Evolutionary conservation across 2,888 invertebrate genomes (phyloP), one percentile per base, ranked within the genome.

Genomic region (Ischnura elegans): DNA sequence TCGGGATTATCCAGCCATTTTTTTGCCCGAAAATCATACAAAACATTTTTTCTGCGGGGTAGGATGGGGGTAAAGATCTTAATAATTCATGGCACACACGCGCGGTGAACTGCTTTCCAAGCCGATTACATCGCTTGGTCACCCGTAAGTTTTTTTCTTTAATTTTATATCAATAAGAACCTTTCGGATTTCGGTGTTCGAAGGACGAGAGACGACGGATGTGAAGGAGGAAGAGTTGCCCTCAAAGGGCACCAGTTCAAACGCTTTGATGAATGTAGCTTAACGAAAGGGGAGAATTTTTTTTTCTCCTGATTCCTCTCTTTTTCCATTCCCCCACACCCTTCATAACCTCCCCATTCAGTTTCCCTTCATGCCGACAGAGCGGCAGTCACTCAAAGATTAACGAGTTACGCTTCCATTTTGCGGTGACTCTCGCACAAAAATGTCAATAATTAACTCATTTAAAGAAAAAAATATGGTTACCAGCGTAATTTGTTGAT

Each of bases 221-320:
- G 2, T n/a, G n/a, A 61, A 61, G 61, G 61, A 61, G 61, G 61
- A 61, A 61, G 61, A 19, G 2, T 51, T 51, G 2, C 51, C 3
- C n/a, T 25, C 21, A 61, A n/a, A n/a, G 3, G 61, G 0, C n/a
- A 61, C n/a, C 4, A 61, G n/a, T 25, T 61, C 61, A n/a, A n/a
- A n/a, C 61, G 61, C n/a, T 19, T n/a, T n/a, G 61, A 10, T 4
- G 61, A 61, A 10, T n/a, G 61, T 8, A n/a, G 5, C 61, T 61
- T 61, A 61, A 61, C 61, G 61, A 61, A 61, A n/a, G 61, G n/a
- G 61, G n/a, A 61, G 61, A 61, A n/a, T n/a, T n/a, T n/a, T n/a
- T 61, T 61, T 61, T 61, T 8, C n/a, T n/a, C n/a, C 61, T 61
- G 13, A 19, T 51, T 51, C 8, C 51, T 19, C 51, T n/a, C 61